Percentiles rank a stretch among this genome's conserved stretches.
Evolutionary conservation across 2,113 vertebrate genomes (phyloP).

Genomic region (Notiomystis cincta): DNA sequence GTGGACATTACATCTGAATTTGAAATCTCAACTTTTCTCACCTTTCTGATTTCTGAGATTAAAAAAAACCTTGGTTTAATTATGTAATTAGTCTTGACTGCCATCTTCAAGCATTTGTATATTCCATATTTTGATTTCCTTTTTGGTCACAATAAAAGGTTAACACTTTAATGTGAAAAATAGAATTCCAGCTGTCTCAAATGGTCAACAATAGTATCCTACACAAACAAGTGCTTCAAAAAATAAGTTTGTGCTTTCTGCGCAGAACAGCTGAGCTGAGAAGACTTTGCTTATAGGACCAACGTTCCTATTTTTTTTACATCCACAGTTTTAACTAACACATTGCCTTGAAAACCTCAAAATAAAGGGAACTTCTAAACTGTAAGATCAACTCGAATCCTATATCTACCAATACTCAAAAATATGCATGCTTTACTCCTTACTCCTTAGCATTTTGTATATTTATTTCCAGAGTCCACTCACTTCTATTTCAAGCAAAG

Average conservation of each 20-base stretch:
- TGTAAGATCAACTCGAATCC: neutral
- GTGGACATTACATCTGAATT: neutral
- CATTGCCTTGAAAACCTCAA: neutral
- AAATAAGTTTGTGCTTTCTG: neutral
- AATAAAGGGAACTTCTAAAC: neutral
- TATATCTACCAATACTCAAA: neutral
- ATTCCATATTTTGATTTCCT: neutral
- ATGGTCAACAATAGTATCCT: neutral
- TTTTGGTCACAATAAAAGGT: neutral
- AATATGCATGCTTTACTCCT: neutral
- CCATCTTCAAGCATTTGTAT: neutral
- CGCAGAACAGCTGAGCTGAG: neutral
- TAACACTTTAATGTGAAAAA: neutral
- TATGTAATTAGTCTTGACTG: neutral
- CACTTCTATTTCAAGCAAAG: neutral
- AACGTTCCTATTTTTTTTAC: neutral
- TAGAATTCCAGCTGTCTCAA: neutral
- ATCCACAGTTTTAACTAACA: neutral
- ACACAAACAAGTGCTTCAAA: neutral
- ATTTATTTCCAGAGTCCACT: neutral
- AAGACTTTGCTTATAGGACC: neutral
- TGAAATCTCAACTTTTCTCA: neutral
- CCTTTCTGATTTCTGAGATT: neutral
- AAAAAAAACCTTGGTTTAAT: neutral
- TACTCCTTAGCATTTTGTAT: neutral